Evolutionary conservation across 2,888 invertebrate species (phyloP).

Genomic region (Sturmia bella): DNA sequence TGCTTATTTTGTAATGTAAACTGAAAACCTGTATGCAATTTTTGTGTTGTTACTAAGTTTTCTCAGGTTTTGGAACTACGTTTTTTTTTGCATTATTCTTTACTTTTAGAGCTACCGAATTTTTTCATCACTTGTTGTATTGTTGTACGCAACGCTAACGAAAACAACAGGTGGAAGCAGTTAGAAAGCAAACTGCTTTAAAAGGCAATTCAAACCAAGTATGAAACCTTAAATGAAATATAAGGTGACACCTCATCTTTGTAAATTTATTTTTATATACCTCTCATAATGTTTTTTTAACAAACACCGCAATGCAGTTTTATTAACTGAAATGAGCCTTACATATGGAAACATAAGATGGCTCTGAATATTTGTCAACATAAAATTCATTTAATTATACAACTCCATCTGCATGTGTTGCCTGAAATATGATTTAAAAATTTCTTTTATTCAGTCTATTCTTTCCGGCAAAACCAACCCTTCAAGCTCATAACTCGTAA

Average conservation of each 20-base stretch:
- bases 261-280: no score
- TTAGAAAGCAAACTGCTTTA: neutral
- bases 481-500: constrained; percentile 3
- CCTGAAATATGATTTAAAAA: no score
- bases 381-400: no score
- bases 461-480: neutral
- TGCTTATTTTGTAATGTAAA: constrained; percentile 7
- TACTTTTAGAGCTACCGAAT: neutral
- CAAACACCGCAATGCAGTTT: no score
- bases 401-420: no score
- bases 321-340: no score
- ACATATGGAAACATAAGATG: no score
- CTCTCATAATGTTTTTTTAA: no score
- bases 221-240: neutral
- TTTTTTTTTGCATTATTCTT: neutral
- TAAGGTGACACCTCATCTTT: neutral
- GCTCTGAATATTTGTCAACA: no score
- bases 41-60: constrained; percentile 36
- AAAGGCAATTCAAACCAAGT: no score
- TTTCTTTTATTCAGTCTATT: no score
- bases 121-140: neutral
- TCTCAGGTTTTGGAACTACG: neutral
- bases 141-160: neutral
- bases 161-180: neutral
- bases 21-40: constrained; percentile 20